Percentiles rank a stretch among this genome's conserved stretches.
phyloP scores from a whole-genome alignment of 2,113 vertebrate genomes.

The Todiramphus saurophagus region DNA sequence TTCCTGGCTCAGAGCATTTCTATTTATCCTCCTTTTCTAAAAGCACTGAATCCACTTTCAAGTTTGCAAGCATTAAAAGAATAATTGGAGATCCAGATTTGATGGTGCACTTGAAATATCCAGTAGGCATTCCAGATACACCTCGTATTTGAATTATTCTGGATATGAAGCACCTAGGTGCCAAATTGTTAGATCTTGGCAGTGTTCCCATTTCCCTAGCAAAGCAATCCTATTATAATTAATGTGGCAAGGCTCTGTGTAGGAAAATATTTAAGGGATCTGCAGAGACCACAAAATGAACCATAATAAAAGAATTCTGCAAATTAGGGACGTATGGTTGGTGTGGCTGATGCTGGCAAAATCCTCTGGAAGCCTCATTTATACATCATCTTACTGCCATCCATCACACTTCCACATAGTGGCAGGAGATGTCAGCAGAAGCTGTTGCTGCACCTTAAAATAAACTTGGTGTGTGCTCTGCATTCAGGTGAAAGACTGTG shows the following conservation, averaged over 20 bases:
- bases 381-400: constrained; percentile 59
- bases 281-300: constrained; percentile 74
- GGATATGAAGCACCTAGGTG: neutral
- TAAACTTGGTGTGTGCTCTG: neutral
- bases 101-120: neutral
- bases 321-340: constrained; percentile 77
- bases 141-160: neutral
- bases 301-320: constrained; percentile 52
- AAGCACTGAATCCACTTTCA: constrained; percentile 26
- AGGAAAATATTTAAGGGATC: constrained; percentile 73
- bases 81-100: neutral
- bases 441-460: neutral
- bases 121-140: neutral
- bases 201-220: neutral
- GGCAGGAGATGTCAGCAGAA: constrained; percentile 67
- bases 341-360: constrained; percentile 62
- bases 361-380: constrained; percentile 60
- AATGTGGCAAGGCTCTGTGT: neutral
- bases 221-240: constrained; percentile 35
- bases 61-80: constrained; percentile 10
- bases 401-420: constrained; percentile 73
- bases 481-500: neutral
- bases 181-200: constrained; percentile 1
- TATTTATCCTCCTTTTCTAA: constrained; percentile 45
- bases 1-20: constrained; percentile 45